Percentiles rank a stretch among this genome's conserved stretches.
These are phyloP conservation scores for Numenius arquata DNA, from an alignment of 2,113 vertebrate genomes.

Conservation along the genomic window DNA sequence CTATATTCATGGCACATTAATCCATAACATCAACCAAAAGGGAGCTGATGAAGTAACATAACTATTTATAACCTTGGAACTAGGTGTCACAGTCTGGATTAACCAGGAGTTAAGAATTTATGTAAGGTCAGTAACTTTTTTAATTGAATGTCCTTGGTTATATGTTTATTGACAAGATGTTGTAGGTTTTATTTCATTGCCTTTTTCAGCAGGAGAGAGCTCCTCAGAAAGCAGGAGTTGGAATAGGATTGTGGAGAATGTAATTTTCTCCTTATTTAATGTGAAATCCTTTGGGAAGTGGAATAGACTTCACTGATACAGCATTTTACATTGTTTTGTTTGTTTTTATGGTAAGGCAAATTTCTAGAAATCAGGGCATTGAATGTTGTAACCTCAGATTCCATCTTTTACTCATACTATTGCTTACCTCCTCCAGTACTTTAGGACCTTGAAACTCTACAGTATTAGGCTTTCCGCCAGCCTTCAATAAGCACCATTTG, in stretches of 20 bases:
- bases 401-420: background rate
- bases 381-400: background rate
- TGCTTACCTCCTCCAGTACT: background rate
- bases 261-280: background rate
- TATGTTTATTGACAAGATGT: background rate
- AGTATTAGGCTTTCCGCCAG: background rate
- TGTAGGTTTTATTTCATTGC: background rate
- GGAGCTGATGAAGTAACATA: constrained; percentile 15
- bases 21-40: background rate
- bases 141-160: background rate
- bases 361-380: background rate
- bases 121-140: constrained; percentile 22
- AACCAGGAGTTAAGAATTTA: constrained; percentile 23
- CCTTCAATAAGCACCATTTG: background rate
- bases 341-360: background rate
- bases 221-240: background rate
- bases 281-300: background rate
- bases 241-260: background rate
- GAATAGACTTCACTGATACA: background rate
- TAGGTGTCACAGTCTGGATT: background rate
- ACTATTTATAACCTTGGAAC: constrained; percentile 18
- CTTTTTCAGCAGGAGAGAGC: background rate
- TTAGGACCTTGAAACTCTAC: background rate
- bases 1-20: background rate
- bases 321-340: background rate